Base-by-base conservation (phyloP, 2,888 invertebrate genomes). In the Heliconius hortense region DNA sequence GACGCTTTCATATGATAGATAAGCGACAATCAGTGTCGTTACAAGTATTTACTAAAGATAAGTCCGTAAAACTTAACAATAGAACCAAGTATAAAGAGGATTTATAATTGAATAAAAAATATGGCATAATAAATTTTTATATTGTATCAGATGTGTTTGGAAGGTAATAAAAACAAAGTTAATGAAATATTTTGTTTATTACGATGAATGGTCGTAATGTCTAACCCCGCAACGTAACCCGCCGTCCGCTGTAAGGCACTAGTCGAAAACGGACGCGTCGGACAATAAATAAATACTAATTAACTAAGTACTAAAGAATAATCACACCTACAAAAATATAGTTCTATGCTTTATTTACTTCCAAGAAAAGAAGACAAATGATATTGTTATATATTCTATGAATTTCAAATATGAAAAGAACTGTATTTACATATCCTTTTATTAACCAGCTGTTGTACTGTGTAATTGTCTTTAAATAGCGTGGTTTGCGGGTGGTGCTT, bases 211-310 rank as follows among this genome's bases (percentile, higher is more conserved):
- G 85, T 88, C 85, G 87, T 82, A 88, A 87, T 82, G 87, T 88
- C 87, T 89, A 90, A 84, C 85, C 85, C 87, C 89, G 91, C 92
- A 92, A 91, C 87, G 85, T 87, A 92, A 91, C 88, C 88, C 87
- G 86, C 78, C 85, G 88, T 90, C 90, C 90, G 90, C 85, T 84
- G 86, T 93, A 93, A 92, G 92, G 92, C 92, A 93, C 92, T 92
- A 92, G 86, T 86, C 84, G 85, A 87, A 83, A 88, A 89, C 90
- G 90, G 90, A 90, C 90, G 87, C 86, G 82, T 83, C 83, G 85
- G 85, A 87, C 83, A 84, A 75, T 82, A 82, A 83, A 81, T 80
- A 82, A 82, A 78, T 80, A 81, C 82, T 77, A 62, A 64, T 68
- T 78, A 80, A 82, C 79, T 78, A 80, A 82, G 78, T 78, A 77